Percentiles rank a stretch among this genome's conserved stretches.
These are phyloP conservation scores for Mycteria americana DNA, from an alignment of 2,797 vertebrate genomes.

Conservation along the genomic window DNA sequence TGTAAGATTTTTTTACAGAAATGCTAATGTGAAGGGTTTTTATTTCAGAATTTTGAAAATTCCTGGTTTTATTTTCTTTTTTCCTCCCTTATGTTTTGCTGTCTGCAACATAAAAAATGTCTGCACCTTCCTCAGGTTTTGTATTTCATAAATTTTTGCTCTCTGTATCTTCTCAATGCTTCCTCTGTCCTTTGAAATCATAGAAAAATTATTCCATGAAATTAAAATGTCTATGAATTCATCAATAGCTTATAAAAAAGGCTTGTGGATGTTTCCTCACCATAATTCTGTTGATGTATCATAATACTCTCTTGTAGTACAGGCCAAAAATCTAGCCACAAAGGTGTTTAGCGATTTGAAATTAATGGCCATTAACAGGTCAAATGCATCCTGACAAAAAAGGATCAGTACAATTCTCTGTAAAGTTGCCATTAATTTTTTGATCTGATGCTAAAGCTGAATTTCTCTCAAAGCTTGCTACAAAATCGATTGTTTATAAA, in stretches of 20 bases:
- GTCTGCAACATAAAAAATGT: neutral
- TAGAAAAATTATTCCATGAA: neutral
- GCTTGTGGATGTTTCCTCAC: neutral
- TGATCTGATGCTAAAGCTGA: neutral
- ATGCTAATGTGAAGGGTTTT: accelerated
- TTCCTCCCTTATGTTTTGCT: neutral
- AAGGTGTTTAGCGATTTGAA: neutral
- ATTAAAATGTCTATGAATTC: neutral
- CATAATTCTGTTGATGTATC: neutral
- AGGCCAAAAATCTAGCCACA: neutral
- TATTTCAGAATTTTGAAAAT: neutral
- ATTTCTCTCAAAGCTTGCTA: neutral
- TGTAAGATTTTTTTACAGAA: neutral
- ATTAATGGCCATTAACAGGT: neutral
- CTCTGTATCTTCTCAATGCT: neutral
- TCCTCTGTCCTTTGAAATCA: neutral
- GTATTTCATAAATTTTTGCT: neutral
- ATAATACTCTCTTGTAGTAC: neutral
- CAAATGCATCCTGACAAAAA: neutral
- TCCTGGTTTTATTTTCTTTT: neutral
- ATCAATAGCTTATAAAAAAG: neutral
- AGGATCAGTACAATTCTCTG: neutral
- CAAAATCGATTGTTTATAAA: neutral
- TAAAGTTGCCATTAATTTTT: neutral
- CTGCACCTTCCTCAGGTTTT: accelerated